Percentiles rank a stretch among this genome's conserved stretches.
Evolutionary conservation across 1,140 invertebrate genomes (phyloP).

Genomic region (Orchesella cincta): DNA sequence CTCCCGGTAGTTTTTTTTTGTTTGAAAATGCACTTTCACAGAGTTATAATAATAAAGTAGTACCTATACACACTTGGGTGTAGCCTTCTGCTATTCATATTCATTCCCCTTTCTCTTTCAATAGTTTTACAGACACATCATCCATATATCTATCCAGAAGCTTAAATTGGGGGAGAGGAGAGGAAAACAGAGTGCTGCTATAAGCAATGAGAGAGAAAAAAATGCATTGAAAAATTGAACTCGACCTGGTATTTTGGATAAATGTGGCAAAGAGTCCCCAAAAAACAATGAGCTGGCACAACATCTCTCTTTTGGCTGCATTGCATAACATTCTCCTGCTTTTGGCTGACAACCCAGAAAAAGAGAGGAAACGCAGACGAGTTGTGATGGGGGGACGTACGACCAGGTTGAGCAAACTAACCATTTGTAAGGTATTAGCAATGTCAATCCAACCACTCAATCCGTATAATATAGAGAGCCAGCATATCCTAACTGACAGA

Average conservation of each 20-base stretch:
- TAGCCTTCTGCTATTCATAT: neutral
- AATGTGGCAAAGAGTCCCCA: slow-evolving; percentile 3
- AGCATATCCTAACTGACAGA: neutral
- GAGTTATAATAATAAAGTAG: neutral
- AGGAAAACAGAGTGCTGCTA: neutral
- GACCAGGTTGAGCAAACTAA: slow-evolving; percentile 10
- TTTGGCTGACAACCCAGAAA: too few species aligned
- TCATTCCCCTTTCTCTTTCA: neutral
- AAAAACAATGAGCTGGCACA: neutral
- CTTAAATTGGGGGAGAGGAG: neutral
- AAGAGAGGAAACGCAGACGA: neutral
- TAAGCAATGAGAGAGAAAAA: slow-evolving; percentile 14
- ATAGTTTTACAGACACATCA: neutral
- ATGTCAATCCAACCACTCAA: slow-evolving; percentile 20
- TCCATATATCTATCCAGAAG: neutral
- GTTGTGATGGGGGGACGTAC: neutral
- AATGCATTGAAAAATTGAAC: slow-evolving; percentile 22
- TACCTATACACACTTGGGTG: neutral
- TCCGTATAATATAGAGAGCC: neutral
- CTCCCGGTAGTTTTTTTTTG: neutral
- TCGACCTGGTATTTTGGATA: slow-evolving; percentile 20
- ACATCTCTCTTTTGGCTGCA: neutral
- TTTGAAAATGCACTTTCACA: neutral
- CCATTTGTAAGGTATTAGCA: slow-evolving; percentile 20
- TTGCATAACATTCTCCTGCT: too few species aligned